Evolutionary conservation across 2,888 invertebrate species (phyloP).

Genomic region (Candidula unifasciata): DNA sequence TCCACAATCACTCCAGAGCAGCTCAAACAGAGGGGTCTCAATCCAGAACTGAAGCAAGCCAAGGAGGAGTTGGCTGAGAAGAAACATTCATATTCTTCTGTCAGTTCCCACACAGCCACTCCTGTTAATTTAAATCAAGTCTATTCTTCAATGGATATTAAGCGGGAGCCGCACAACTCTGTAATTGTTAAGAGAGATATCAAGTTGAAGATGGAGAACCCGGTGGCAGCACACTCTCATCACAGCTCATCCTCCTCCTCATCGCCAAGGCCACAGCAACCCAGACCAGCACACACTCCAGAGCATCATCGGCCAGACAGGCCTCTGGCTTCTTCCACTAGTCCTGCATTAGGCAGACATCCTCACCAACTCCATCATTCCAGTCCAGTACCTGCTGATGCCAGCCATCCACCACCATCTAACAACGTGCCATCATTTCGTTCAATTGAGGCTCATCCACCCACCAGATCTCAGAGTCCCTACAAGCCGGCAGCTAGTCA

Average conservation of each 20-base stretch:
- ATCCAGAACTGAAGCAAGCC: slow-evolving; percentile 58
- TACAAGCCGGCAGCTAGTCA: slow-evolving; percentile 65
- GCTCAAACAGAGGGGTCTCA: slow-evolving; percentile 71
- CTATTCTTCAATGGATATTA: slow-evolving; percentile 64
- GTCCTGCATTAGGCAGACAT: slow-evolving; percentile 62
- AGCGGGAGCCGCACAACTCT: slow-evolving; percentile 66
- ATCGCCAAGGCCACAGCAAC: slow-evolving; percentile 65
- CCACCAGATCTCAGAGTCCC: slow-evolving; percentile 69
- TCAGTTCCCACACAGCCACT: slow-evolving; percentile 42
- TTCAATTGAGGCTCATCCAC: slow-evolving; percentile 57
- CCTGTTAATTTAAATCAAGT: slow-evolving; percentile 60
- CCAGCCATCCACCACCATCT: slow-evolving; percentile 53
- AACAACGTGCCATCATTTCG: slow-evolving; percentile 61
- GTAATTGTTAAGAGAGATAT: slow-evolving; percentile 74
- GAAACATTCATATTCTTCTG: slow-evolving; percentile 36
- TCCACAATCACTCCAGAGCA: slow-evolving; percentile 76
- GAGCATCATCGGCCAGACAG: slow-evolving; percentile 61
- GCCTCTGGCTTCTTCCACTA: slow-evolving; percentile 58
- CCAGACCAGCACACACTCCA: slow-evolving; percentile 70
- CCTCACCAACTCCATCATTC: slow-evolving; percentile 62
- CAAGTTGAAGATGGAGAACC: slow-evolving; percentile 56
- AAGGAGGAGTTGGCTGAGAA: slow-evolving; percentile 62
- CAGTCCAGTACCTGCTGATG: slow-evolving; percentile 55
- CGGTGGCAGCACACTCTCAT: slow-evolving; percentile 56
- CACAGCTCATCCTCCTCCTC: slow-evolving; percentile 59